These are phyloP conservation scores for Phalera bucephala DNA, from an alignment of 2,888 invertebrate genomes.

Conservation along the genomic window DNA sequence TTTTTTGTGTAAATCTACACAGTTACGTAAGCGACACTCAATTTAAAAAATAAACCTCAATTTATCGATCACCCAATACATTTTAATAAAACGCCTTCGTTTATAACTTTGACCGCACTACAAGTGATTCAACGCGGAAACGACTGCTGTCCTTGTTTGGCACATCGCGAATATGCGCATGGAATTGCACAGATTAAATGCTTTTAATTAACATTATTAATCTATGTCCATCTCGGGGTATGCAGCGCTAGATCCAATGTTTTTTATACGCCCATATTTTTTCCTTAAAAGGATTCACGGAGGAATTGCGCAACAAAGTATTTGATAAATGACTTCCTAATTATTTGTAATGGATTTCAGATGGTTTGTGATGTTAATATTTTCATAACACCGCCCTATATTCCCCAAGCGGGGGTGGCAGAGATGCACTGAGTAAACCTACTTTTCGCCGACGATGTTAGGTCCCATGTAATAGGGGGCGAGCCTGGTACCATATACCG, in stretches of 20 bases:
- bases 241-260: constrained; percentile 30
- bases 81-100: constrained; percentile 9
- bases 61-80: too few relatives aligned
- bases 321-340: neutral
- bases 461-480: too few relatives aligned
- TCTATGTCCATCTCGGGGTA: constrained; percentile 57
- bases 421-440: too few relatives aligned
- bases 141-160: constrained; percentile 73
- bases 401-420: too few relatives aligned
- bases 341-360: too few relatives aligned
- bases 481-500: too few relatives aligned
- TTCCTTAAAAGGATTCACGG: constrained; percentile 17
- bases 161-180: constrained; percentile 67
- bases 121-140: constrained; percentile 76
- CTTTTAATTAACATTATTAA: constrained; percentile 70
- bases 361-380: too few relatives aligned
- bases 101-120: constrained; percentile 33
- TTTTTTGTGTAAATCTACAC: too few relatives aligned
- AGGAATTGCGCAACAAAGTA: constrained; percentile 11
- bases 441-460: too few relatives aligned
- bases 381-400: too few relatives aligned
- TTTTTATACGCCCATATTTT: constrained; percentile 28
- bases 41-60: too few relatives aligned
- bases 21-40: too few relatives aligned
- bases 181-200: constrained; percentile 66